These are phyloP conservation scores for Labeo catla DNA, from an alignment of 2,113 vertebrate species.

Conservation along the genomic window DNA sequence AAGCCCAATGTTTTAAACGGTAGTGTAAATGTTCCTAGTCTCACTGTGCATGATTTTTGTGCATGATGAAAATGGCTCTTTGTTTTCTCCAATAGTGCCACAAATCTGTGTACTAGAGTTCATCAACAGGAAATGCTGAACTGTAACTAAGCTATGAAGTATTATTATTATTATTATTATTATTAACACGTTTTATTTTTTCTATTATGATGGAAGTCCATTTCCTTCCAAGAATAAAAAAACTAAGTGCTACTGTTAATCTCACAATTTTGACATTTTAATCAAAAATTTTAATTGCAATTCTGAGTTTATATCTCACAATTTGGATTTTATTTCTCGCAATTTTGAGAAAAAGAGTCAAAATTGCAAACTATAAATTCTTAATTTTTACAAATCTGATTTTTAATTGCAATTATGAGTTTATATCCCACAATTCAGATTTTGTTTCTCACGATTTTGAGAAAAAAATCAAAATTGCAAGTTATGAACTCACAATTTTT, in stretches of 20 bases:
- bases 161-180: neutral
- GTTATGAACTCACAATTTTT: too few species aligned
- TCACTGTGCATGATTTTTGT: neutral
- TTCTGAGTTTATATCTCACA: too few species aligned
- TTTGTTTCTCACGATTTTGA: too few species aligned
- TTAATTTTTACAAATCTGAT: too few species aligned
- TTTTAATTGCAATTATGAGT: too few species aligned
- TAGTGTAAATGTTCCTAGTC: neutral
- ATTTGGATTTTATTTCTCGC: too few species aligned
- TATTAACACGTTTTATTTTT: neutral
- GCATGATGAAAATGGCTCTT: neutral
- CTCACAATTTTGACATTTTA: neutral
- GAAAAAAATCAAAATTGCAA: too few species aligned
- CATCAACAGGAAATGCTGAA: neutral
- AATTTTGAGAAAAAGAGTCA: too few species aligned
- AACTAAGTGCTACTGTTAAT: too few species aligned
- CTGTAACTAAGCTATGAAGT: conserved; percentile 13
- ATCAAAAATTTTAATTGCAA: too few species aligned
- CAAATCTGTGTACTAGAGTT: neutral
- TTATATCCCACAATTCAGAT: too few species aligned
- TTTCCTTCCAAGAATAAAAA: neutral
- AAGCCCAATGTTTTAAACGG: neutral
- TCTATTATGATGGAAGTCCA: neutral
- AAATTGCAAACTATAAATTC: too few species aligned
- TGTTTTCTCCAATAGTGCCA: conserved; percentile 1